These are phyloP conservation scores for Lordiphosa collinella DNA, from an alignment of 1,140 invertebrate species.

Conservation along the genomic window DNA sequence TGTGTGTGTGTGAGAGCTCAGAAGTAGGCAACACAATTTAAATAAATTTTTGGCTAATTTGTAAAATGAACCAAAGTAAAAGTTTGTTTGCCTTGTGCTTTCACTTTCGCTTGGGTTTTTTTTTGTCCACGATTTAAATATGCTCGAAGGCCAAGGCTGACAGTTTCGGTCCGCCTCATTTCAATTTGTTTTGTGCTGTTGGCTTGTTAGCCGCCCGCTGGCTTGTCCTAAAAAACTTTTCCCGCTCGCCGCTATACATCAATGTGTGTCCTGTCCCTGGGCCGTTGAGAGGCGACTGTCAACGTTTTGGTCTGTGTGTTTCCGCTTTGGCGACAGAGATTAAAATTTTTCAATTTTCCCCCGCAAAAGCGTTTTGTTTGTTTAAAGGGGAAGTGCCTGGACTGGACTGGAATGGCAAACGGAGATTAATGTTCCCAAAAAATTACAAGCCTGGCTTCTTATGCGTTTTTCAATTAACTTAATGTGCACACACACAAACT, in stretches of 20 bases:
- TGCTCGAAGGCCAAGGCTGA: constrained; percentile 41
- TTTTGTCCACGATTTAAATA: constrained; percentile 57
- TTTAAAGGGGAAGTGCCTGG: constrained; percentile 28
- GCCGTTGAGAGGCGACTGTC: constrained; percentile 56
- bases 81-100: constrained; percentile 45
- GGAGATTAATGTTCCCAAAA: constrained; percentile 65
- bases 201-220: constrained; percentile 66
- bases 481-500: constrained; percentile 54
- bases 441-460: constrained; percentile 16
- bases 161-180: constrained; percentile 52
- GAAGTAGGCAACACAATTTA: constrained; percentile 60
- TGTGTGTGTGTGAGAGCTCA: not conserved
- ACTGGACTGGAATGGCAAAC: constrained; percentile 69
- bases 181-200: constrained; percentile 62
- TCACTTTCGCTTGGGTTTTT: too few relatives aligned
- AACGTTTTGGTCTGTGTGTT: constrained; percentile 48
- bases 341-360: constrained; percentile 66
- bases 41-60: constrained; percentile 69
- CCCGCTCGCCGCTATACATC: constrained; percentile 43
- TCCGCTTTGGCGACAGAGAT: constrained; percentile 63
- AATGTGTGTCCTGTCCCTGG: constrained; percentile 44
- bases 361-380: constrained; percentile 43
- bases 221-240: constrained; percentile 31
- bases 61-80: constrained; percentile 44
- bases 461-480: constrained; percentile 75